Conservation (phyloP, 2,113 vertebrate species). For the Callospermophilus lateralis region DNA sequence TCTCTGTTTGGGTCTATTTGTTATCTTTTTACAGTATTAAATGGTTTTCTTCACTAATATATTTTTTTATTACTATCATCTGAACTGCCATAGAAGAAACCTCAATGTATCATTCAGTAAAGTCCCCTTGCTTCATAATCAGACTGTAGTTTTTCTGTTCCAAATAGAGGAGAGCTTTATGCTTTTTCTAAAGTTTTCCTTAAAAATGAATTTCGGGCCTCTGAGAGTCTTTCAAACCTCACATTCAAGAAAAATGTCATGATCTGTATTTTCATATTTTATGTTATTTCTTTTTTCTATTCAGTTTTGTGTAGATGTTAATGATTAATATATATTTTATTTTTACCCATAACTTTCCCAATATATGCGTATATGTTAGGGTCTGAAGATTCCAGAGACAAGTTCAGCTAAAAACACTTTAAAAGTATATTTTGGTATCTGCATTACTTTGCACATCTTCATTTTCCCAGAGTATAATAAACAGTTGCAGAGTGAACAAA, state of each 20-base stretch:
- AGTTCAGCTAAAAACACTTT: constrained; percentile 36
- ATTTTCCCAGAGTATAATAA: constrained; percentile 52
- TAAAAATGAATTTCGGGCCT: background rate
- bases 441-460: constrained; percentile 58
- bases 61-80: background rate
- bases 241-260: constrained; percentile 58
- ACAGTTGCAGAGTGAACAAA: constrained; percentile 21
- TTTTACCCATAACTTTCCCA: constrained; percentile 50
- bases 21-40: constrained; percentile 42
- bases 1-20: background rate
- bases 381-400: constrained; percentile 18
- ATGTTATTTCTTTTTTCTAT: constrained; percentile 26
- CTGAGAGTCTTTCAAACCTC: background rate
- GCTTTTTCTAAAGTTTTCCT: background rate
- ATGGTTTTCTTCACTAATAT: background rate
- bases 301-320: constrained; percentile 22
- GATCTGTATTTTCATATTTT: constrained; percentile 52
- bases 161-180: background rate
- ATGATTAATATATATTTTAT: constrained; percentile 58
- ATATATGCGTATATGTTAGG: constrained; percentile 16
- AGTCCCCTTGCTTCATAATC: background rate
- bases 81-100: constrained; percentile 36
- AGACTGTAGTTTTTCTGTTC: background rate
- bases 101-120: background rate
- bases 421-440: constrained; percentile 55